Percentiles rank a stretch among this genome's conserved stretches.
Evolutionary conservation across 2,113 vertebrate species (phyloP).

Genomic region (Formicarius rufipectus): DNA sequence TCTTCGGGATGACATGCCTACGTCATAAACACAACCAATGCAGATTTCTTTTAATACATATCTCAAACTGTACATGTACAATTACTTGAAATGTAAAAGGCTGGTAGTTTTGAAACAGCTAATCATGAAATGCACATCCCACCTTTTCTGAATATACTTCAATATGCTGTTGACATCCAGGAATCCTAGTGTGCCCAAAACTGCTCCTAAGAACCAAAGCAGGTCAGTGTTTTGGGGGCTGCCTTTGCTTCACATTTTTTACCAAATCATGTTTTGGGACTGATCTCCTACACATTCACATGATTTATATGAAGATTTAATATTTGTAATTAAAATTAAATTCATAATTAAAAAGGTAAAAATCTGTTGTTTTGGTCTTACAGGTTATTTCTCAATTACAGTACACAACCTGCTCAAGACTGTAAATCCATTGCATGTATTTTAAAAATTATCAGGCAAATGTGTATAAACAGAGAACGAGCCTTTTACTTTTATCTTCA

Average conservation of each 20-base stretch:
- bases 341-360: neutral
- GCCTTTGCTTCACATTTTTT: neutral
- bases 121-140: neutral
- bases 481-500: neutral
- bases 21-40: rapidly evolving
- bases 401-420: neutral
- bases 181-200: neutral
- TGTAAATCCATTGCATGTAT: neutral
- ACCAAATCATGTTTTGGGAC: neutral
- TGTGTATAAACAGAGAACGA: neutral
- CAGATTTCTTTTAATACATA: neutral
- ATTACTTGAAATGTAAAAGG: neutral
- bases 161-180: neutral
- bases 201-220: neutral
- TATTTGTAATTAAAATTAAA: neutral
- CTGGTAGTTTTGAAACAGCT: neutral
- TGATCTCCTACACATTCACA: neutral
- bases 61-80: neutral
- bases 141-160: neutral
- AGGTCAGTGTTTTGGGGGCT: neutral
- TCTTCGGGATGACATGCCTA: neutral
- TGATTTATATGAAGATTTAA: neutral
- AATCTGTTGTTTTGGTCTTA: neutral
- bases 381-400: neutral
- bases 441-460: neutral